Evolutionary conservation across 2,113 vertebrate genomes (phyloP), one percentile per base, ranked within the genome.

Genomic region (Festucalex cinctus): DNA sequence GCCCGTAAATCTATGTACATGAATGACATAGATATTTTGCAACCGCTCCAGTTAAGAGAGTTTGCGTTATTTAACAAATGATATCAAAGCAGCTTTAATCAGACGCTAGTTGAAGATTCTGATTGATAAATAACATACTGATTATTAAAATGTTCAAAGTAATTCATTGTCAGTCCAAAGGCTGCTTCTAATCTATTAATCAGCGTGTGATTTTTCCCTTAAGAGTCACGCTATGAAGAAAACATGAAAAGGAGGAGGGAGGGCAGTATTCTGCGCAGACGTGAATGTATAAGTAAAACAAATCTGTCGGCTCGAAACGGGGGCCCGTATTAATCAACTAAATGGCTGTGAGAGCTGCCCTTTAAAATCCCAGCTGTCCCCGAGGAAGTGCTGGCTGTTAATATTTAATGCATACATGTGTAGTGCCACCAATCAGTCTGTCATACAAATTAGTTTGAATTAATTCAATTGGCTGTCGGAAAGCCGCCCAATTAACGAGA

Each of bases 381-480:
- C 26, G 54, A 74, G 84, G 83, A 90, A 88, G 79, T 77, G 86
- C 65, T 75, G 53, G 67, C 80, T 84, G 87, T 91, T 91, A 90
- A 91, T 90, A 91, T 90, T 91, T 91, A 90, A 92, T 88, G 82
- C 67, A 57, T 82, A 91, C 88, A 86, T 82, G 79, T 88, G 84
- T 82, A 74, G 81, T 81, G 76, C 89, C 76, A 79, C 82, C 80
- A 91, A 89, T 91, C 82, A 89, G 90, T 89, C 81, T 81, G 84
- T 83, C 85, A 73, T 61, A 73, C 84, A 90, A 87, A 90, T 91
- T 88, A 91, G 82, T 68, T 81, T 62, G 67, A 88, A 88, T 89
- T 88, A 87, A 86, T 88, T 89, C 85, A 85, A 86, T 80, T 68
- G 75, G 63, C 83, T 85, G 89, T 82, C 80, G 86, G 78, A 80